Percentiles rank a stretch among this genome's conserved stretches.
These are phyloP conservation scores for Nebria brevicollis DNA, from an alignment of 2,888 invertebrate species.

Conservation along the genomic window DNA sequence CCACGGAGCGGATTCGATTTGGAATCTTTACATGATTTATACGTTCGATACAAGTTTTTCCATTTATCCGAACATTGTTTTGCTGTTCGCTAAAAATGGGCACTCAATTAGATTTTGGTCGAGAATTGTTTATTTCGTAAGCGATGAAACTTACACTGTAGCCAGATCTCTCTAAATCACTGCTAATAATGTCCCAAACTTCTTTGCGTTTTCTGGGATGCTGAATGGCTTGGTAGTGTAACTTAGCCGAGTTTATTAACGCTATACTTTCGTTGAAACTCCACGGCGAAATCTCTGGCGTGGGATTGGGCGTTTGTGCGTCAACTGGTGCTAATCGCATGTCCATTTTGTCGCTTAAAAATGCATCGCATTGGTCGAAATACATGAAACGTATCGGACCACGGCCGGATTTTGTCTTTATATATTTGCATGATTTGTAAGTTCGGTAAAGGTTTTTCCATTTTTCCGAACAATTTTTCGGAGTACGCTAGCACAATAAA, in stretches of 20 bases:
- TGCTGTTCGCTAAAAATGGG: neutral
- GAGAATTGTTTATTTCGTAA: neutral
- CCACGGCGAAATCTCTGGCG: neutral
- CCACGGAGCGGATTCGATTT: neutral
- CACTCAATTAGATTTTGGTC: neutral
- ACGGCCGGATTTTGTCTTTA: conserved; percentile 10
- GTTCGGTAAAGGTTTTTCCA: conserved; percentile 22
- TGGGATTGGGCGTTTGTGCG: neutral
- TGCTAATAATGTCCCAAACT: neutral
- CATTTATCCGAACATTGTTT: conserved; percentile 20
- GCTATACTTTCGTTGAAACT: neutral
- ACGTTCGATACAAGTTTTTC: conserved; percentile 9
- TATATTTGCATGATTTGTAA: conserved; percentile 15
- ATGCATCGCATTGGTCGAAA: conserved; percentile 2
- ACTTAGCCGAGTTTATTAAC: neutral
- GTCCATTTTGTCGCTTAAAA: neutral
- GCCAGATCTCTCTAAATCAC: neutral
- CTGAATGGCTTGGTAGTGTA: neutral
- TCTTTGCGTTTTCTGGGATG: neutral
- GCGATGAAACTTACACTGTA: neutral
- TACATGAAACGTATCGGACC: conserved; percentile 8
- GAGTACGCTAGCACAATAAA: neutral
- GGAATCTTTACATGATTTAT: conserved; percentile 6
- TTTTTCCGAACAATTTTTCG: conserved; percentile 7
- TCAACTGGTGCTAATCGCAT: neutral